Base-by-base conservation (phyloP, 1,140 invertebrate species). In the Eupristina koningsbergeri region DNA sequence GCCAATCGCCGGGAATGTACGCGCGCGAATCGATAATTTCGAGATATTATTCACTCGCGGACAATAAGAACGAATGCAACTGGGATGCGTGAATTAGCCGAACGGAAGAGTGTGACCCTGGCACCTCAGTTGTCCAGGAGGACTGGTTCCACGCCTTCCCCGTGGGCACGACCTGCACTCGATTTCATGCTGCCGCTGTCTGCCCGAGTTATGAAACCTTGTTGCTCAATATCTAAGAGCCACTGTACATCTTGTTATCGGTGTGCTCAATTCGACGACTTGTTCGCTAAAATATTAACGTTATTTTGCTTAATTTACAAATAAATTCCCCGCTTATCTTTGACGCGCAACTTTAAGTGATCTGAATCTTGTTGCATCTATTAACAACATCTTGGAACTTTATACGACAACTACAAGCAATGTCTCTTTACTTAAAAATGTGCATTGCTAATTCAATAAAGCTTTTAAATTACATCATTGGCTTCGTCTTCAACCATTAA, bases 11-110 rank as follows among this genome's bases (percentile, higher is more conserved):
- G 47, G 7, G 13, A 50, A 50, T 50, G 47, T 50, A 50, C 17
- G 47, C 9, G 31, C 67, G n/a, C 53, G 39, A 81, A 81, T 81
- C 71, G 69, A 81, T 81, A 74, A 81, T 73, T 81, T 67, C 22
- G 29, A 58, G 53, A 77, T 41, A 58, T n/a, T n/a, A n/a, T 75
- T n/a, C 47, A 1, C 47, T 50, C 17, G 47, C 47, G 17, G 47
- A 7, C 47, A n/a, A n/a, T n/a, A n/a, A n/a, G n/a, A n/a, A 50
- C 47, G 8, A 50, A 50, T 50, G 13, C 47, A 50, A 50, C 13
- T 8, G 13, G 47, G 47, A 50, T 50, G 47, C 13, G n/a, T 17
- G 15, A 50, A 17, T 17, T 17, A 8, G 8, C 13, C 9, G 47
- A 7, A 13, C 47, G 13, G 47, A 50, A 15, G 17, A 8, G 47